phyloP scores from a whole-genome alignment of 2,888 invertebrate genomes.

The Peribatodes rhomboidaria region DNA sequence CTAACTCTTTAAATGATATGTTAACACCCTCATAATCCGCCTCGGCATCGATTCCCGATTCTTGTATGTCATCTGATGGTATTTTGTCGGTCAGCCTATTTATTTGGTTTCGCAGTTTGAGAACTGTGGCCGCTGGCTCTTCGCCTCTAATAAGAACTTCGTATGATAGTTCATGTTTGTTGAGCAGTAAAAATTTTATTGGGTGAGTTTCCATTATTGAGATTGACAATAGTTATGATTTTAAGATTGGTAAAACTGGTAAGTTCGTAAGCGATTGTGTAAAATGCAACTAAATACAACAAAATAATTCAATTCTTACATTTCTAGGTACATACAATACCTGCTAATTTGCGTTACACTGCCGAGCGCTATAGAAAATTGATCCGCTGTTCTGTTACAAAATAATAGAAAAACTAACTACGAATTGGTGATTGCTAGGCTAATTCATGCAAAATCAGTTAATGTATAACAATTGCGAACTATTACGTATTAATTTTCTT shows the following conservation, averaged over 20 bases:
- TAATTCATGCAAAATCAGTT: neutral
- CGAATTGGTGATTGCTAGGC: neutral
- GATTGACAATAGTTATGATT: too few species aligned
- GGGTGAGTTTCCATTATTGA: neutral
- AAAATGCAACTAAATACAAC: too few species aligned
- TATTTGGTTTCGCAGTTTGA: neutral
- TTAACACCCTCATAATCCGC: neutral
- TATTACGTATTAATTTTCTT: neutral
- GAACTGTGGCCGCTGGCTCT: neutral
- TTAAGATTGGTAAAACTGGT: too few species aligned
- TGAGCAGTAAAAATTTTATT: neutral
- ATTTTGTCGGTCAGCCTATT: neutral
- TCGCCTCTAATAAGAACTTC: conserved; percentile 1
- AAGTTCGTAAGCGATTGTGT: too few species aligned
- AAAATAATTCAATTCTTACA: neutral
- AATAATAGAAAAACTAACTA: neutral
- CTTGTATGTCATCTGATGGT: neutral
- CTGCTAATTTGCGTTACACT: neutral
- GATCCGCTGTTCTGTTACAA: neutral
- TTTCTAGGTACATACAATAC: neutral
- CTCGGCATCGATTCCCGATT: neutral
- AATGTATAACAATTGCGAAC: neutral
- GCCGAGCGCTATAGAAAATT: neutral
- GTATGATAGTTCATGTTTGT: neutral
- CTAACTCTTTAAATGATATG: neutral